Base-by-base conservation (phyloP, 1,140 invertebrate species). In the Ylistrum balloti region DNA sequence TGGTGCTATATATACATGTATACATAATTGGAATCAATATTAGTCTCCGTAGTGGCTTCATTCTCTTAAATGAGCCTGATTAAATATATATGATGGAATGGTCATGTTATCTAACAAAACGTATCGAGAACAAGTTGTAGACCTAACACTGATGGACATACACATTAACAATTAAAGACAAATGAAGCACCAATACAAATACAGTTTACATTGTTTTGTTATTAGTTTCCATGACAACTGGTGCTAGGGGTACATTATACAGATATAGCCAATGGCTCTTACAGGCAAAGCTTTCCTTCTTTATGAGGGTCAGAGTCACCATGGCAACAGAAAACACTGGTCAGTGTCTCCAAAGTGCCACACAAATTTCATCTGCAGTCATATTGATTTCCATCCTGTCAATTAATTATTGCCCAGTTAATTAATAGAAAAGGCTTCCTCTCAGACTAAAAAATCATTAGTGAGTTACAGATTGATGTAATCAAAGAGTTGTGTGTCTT, bases 211-310 rank as follows among this genome's bases (percentile, higher is more conserved):
- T 28, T n/a, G 56, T 74, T 74, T 28, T 74, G 56, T 74, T 74
- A 74, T 74, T 74, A n/a, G 56, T n/a, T 74, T 74, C 56, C 56
- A 74, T 74, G 56, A 74, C 56, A 74, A 74, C 56, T 28, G 56
- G 28, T 5, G 5, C 56, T 28, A 28, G 28, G 56, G n/a, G 11
- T 38, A 45, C 20, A 45, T 45, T 9, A 45, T 13, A 13, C 35
- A 38, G 35, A 13, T 5, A 74, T 74, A 74, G 56, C 22, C 15
- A 28, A 0, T 28, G 22, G 56, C 56, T 28, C 17, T 74, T n/a
- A 74, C 5, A 28, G 56, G 3, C 22, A 74, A n/a, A 74, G n/a
- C 17, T n/a, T 74, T 28, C 41, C 10, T 13, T 45, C 41, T 13
- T 0, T n/a, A n/a, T 45, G 17, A 74, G n/a, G 56, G 56, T 74